Percentiles rank a stretch among this genome's conserved stretches.
Evolutionary conservation across 2,888 invertebrate genomes (phyloP).

Genomic region (Ectemnius lituratus): DNA sequence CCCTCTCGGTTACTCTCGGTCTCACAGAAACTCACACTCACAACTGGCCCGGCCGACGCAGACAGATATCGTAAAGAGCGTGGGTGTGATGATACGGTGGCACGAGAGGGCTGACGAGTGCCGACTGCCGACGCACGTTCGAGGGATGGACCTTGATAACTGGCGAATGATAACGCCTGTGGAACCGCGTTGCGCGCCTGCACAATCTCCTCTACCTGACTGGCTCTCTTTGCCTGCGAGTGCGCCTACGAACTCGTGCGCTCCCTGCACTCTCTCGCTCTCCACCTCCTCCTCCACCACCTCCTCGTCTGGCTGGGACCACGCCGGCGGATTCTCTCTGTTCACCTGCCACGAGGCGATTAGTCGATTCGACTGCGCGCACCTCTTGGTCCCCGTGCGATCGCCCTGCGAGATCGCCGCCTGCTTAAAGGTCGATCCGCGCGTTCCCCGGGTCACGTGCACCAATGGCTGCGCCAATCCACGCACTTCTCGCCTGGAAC

Average conservation of each 20-base stretch:
- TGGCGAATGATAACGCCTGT: too few species aligned
- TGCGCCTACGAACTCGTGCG: constrained; percentile 6
- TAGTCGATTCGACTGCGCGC: constrained; percentile 48
- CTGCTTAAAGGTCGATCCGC: constrained; percentile 51
- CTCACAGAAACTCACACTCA: too few species aligned
- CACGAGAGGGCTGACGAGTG: background rate
- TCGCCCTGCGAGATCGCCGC: constrained; percentile 16
- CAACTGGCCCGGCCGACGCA: background rate
- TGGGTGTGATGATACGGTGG: too few species aligned
- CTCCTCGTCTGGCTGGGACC: constrained; percentile 17
- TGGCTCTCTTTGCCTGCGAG: background rate
- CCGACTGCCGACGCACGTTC: background rate
- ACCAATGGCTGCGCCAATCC: constrained; percentile 21
- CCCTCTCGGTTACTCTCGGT: too few species aligned
- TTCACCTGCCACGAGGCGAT: constrained; percentile 51
- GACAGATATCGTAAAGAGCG: too few species aligned
- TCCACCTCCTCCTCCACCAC: background rate
- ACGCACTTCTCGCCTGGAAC: background rate
- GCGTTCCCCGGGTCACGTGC: constrained; percentile 42
- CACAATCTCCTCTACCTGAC: background rate
- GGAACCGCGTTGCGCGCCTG: constrained; percentile 10
- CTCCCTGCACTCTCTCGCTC: constrained; percentile 13
- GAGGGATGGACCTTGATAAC: constrained; percentile 4
- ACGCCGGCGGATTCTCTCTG: background rate
- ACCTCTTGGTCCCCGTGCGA: background rate